These are phyloP conservation scores for Brachionus sp. DNA, from an alignment of 1,140 invertebrate species.

Conservation along the genomic window DNA sequence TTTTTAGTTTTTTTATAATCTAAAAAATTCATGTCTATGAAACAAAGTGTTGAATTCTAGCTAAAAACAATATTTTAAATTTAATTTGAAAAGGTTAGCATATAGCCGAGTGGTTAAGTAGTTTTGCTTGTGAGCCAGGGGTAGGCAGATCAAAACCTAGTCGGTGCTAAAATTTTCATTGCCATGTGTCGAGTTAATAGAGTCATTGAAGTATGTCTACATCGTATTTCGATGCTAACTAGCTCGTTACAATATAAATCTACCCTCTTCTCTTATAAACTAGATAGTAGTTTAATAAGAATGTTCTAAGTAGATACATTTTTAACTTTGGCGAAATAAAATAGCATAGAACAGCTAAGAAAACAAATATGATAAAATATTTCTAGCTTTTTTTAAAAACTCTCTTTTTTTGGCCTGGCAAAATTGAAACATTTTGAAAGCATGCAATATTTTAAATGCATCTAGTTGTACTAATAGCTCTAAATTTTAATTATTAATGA, in stretches of 20 bases:
- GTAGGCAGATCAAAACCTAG: background rate
- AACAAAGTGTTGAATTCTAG: background rate
- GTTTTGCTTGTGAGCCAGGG: background rate
- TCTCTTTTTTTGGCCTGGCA: too few species aligned
- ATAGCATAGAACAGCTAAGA: too few species aligned
- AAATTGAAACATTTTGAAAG: too few species aligned
- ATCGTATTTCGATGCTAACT: slow-evolving; percentile 45
- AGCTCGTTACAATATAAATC: slow-evolving; percentile 41
- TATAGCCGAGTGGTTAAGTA: slow-evolving; percentile 2
- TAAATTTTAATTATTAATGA: too few species aligned
- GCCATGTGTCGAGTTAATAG: slow-evolving; percentile 37
- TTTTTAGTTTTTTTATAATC: background rate
- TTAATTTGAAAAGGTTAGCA: background rate
- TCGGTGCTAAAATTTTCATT: background rate
- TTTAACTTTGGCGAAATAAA: background rate
- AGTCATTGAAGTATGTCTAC: slow-evolving; percentile 41
- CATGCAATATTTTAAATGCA: too few species aligned
- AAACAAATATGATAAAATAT: too few species aligned
- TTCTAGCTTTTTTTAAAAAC: too few species aligned
- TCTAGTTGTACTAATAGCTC: too few species aligned
- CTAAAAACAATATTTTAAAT: background rate
- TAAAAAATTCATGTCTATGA: slow-evolving; percentile 1
- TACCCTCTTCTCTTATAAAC: slow-evolving; percentile 43
- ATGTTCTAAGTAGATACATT: slow-evolving; percentile 46
- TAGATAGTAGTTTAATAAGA: slow-evolving; percentile 22